Evolutionary conservation across 2,113 vertebrate genomes (phyloP).

Genomic region (Apteryx mantelli): DNA sequence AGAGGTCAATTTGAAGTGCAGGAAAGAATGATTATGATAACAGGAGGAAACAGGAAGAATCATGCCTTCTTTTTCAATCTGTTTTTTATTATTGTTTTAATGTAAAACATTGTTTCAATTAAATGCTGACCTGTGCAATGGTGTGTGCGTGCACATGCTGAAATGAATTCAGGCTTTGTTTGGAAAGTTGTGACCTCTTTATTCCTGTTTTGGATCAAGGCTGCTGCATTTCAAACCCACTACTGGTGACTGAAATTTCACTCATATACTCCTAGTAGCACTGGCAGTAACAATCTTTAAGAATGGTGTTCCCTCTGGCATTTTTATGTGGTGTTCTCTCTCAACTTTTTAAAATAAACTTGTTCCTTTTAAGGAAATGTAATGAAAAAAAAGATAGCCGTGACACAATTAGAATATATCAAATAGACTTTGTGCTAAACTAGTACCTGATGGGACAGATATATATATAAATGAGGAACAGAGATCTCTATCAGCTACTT

Average conservation of each 20-base stretch:
- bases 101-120: conserved; percentile 75
- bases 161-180: conserved; percentile 74
- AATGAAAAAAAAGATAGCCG: background rate
- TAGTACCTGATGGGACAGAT: background rate
- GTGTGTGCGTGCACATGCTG: conserved; percentile 18
- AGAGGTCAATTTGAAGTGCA: conserved; percentile 61
- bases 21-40: conserved; percentile 73
- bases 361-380: background rate
- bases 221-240: conserved; percentile 18
- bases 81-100: conserved; percentile 77
- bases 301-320: background rate
- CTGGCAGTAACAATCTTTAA: background rate
- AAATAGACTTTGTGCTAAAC: background rate
- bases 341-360: background rate
- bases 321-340: background rate
- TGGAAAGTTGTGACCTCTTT: conserved; percentile 68
- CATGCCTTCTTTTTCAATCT: conserved; percentile 72
- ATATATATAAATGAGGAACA: background rate
- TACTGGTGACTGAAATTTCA: conserved; percentile 31
- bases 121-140: conserved; percentile 68
- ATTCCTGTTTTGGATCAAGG: conserved; percentile 60
- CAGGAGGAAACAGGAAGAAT: conserved; percentile 77
- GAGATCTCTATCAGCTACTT: background rate
- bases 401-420: background rate
- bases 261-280: background rate